Percentiles rank a stretch among this genome's conserved stretches.
These are phyloP conservation scores for Salvelinus namaycush DNA, from an alignment of 2,113 vertebrate genomes.

Conservation along the genomic window DNA sequence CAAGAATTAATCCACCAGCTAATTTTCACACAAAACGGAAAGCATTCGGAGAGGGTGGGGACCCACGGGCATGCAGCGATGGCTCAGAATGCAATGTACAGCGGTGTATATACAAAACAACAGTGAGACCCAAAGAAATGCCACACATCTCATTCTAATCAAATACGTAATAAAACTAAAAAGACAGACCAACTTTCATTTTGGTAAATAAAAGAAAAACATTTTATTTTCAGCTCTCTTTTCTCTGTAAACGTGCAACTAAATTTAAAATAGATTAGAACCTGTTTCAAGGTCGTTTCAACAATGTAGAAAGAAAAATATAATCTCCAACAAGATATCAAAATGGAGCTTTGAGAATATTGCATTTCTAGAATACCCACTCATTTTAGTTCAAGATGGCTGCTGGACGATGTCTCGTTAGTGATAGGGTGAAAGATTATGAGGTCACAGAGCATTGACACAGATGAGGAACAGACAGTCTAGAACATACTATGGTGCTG, in stretches of 20 bases:
- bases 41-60: slow-evolving; percentile 79
- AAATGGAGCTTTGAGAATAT: slow-evolving; percentile 80
- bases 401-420: slow-evolving; percentile 59
- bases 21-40: slow-evolving; percentile 89
- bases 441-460: slow-evolving; percentile 70
- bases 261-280: slow-evolving; percentile 75
- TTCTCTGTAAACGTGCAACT: slow-evolving; percentile 78
- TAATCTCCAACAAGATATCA: slow-evolving; percentile 76
- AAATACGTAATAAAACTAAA: slow-evolving; percentile 78
- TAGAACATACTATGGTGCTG: slow-evolving; percentile 65
- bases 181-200: slow-evolving; percentile 90
- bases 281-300: slow-evolving; percentile 68
- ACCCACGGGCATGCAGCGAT: slow-evolving; percentile 88
- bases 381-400: slow-evolving; percentile 65
- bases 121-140: slow-evolving; percentile 88
- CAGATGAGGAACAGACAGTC: slow-evolving; percentile 62
- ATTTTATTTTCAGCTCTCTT: slow-evolving; percentile 24
- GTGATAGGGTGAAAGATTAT: slow-evolving; percentile 56
- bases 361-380: slow-evolving; percentile 80
- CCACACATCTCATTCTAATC: slow-evolving; percentile 90
- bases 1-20: slow-evolving; percentile 96
- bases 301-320: slow-evolving; percentile 77
- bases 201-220: slow-evolving; percentile 66
- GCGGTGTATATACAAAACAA: slow-evolving; percentile 93
- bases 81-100: slow-evolving; percentile 98